Percentiles rank a stretch among this genome's conserved stretches.
phyloP scores from a whole-genome alignment of 2,113 vertebrate genomes.

The Xiphophorus maculatus region DNA sequence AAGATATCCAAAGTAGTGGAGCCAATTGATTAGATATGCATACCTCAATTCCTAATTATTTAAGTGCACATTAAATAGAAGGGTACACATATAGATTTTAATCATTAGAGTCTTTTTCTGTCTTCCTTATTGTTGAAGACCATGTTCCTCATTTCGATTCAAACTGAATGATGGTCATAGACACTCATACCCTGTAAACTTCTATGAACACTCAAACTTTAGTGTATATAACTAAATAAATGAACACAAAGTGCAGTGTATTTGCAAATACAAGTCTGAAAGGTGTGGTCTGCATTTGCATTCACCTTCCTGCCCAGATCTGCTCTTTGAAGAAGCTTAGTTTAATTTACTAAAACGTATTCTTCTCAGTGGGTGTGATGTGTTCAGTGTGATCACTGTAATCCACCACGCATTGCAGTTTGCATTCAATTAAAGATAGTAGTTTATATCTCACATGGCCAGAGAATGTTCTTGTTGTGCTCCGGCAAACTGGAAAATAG shows the following conservation, averaged over 20 bases:
- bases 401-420: no score
- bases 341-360: no score
- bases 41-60: conserved; percentile 52
- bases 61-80: conserved; percentile 44
- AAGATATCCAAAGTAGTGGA: conserved; percentile 73
- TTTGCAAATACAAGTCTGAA: background rate
- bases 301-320: background rate
- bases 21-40: conserved; percentile 73
- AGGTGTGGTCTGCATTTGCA: background rate
- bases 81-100: conserved; percentile 39
- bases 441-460: no score
- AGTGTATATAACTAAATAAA: background rate
- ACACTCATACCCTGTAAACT: background rate
- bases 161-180: conserved; percentile 25
- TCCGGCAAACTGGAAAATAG: no score
- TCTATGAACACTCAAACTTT: background rate
- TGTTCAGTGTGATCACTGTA: no score
- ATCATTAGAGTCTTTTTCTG: conserved; percentile 29
- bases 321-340: no score
- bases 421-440: no score
- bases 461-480: no score
- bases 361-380: no score
- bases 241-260: background rate
- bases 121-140: background rate
- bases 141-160: conserved; percentile 23